Evolutionary conservation across 2,888 invertebrate genomes (phyloP), one percentile per base, ranked within the genome.

Genomic region (Apotomis turbidana): DNA sequence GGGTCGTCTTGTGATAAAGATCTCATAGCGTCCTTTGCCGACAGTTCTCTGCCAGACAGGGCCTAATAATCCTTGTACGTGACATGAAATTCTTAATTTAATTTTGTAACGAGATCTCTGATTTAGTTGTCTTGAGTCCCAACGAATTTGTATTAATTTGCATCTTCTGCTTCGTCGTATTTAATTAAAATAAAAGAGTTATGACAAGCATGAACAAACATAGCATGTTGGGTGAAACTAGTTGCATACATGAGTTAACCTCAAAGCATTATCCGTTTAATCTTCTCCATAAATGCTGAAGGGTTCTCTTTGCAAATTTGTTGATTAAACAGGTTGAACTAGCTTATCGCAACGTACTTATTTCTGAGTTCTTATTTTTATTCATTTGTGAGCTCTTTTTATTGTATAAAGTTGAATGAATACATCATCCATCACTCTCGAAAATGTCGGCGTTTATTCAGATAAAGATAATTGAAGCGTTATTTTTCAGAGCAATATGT

Each of bases 1-100:
- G 12, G 52, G 54, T 59, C 59, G 49, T 59, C 58, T 67, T 59
- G 36, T 54, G 70, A 70, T 70, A 60, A n/a, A 70, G 59, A 70
- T 70, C 51, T 70, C 15, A 27, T 70, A 52, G 41, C 61, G 54
- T 49, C 62, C 10, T 46, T 55, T 61, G 27, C 41, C 13, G 51
- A 54, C 57, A 61, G 49, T 49, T 67, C 49, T 58, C 27, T 5
- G 49, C 27, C 60, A 67, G 51, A 67, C 67, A 51, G 49, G 51
- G 44, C 57, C 55, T 68, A 68, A 67, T 57, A 68, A 67, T 57
- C 61, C 51, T 59, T 41, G 46, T 67, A 67, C 67, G 62, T 67
- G 67, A 67, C 55, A 57, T 67, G 67, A 57, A 61, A 41, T 57
- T 46, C 46, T 54, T 13, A 57, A 27, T 62, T 49, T 67, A 52